These are phyloP conservation scores for Coilia nasus DNA, from an alignment of 2,797 vertebrate species.

Conservation along the genomic window DNA sequence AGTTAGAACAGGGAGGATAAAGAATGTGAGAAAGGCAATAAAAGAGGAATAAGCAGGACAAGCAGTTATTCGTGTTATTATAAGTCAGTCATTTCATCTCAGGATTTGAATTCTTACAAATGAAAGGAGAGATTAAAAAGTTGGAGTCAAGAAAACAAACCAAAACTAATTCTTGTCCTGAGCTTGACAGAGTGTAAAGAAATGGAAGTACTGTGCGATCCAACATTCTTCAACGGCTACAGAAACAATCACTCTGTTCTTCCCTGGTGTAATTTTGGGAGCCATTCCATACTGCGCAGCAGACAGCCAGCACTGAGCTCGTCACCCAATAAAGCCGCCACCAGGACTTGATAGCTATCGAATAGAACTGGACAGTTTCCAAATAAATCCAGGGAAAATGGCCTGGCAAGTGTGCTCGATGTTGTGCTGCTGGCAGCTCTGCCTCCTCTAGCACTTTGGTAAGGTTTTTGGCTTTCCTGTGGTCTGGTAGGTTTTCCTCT, in stretches of 20 bases:
- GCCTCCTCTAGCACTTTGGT: constrained; percentile 18
- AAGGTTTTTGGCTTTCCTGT: constrained; percentile 27
- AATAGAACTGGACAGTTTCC: constrained; percentile 53
- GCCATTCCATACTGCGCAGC: constrained; percentile 51
- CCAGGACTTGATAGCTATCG: constrained; percentile 46
- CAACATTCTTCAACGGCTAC: constrained; percentile 54
- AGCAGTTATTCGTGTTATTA: background rate
- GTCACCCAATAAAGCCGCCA: constrained; percentile 56
- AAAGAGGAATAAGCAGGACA: background rate
- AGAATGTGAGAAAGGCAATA: background rate
- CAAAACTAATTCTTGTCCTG: constrained; percentile 57
- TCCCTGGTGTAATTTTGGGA: constrained; percentile 59
- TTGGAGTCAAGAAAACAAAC: constrained; percentile 53
- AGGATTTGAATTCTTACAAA: background rate
- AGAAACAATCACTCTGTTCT: constrained; percentile 62
- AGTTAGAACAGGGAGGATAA: background rate
- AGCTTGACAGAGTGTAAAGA: constrained; percentile 54
- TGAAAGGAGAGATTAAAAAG: constrained; percentile 16
- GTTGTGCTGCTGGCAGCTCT: constrained; percentile 18
- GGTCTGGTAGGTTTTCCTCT: constrained; percentile 36
- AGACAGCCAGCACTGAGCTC: constrained; percentile 51
- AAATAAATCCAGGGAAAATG: constrained; percentile 38
- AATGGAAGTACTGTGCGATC: constrained; percentile 56
- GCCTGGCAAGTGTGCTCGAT: constrained; percentile 24
- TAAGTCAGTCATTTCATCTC: background rate